Percentiles rank a stretch among this genome's conserved stretches.
Conservation (phyloP, 2,888 invertebrate species). For the Boloria selene region DNA sequence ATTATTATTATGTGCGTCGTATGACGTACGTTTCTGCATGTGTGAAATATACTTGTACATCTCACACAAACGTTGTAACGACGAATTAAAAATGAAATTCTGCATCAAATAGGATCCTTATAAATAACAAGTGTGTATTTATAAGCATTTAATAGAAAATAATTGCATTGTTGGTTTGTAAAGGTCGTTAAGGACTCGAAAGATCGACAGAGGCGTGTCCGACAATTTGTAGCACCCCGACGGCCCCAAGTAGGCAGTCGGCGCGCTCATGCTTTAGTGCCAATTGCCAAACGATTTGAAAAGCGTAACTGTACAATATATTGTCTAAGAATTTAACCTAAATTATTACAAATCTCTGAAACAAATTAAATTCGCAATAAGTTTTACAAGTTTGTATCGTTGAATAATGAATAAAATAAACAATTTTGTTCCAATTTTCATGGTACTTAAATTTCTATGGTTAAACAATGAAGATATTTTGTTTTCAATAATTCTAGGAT, state of each 20-base stretch:
- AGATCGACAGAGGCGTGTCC: constrained; percentile 65
- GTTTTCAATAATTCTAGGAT: too few relatives aligned
- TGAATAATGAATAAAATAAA: background rate
- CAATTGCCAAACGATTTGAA: constrained; percentile 46
- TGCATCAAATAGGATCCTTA: constrained; percentile 32
- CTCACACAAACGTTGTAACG: constrained; percentile 47
- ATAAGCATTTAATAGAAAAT: too few relatives aligned
- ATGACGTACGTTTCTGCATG: constrained; percentile 37
- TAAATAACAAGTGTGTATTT: too few relatives aligned
- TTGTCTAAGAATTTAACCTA: constrained; percentile 24
- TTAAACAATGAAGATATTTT: too few relatives aligned
- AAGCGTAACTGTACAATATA: constrained; percentile 36
- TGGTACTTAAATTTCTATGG: background rate
- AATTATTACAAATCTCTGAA: constrained; percentile 22
- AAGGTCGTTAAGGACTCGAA: constrained; percentile 35
- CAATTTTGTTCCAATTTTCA: background rate
- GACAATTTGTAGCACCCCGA: constrained; percentile 62
- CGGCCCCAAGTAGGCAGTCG: constrained; percentile 69
- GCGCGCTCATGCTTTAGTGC: constrained; percentile 51
- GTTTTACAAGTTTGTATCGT: background rate
- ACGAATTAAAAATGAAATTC: constrained; percentile 37
- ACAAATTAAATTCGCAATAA: background rate
- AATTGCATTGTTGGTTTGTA: constrained; percentile 2
- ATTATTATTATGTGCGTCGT: constrained; percentile 41
- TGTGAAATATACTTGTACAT: constrained; percentile 14